Evolutionary conservation across 1,140 invertebrate species (phyloP).

Genomic region (Brachionus koreanus): DNA sequence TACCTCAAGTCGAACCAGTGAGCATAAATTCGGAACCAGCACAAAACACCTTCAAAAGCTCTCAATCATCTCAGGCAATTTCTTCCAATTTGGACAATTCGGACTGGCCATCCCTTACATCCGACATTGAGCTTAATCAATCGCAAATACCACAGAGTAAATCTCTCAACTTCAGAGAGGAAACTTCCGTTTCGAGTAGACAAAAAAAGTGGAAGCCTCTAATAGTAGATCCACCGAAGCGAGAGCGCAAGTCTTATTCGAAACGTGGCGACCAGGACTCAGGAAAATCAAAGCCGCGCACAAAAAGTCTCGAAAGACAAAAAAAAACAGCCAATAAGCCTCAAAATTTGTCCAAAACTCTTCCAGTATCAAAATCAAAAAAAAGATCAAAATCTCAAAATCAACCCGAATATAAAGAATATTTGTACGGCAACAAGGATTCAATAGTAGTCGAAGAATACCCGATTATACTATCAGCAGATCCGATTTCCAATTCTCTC

Average conservation of each 20-base stretch:
- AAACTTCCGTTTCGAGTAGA: not conserved
- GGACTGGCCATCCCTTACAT: conserved; percentile 27
- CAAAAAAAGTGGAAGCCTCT: conserved; percentile 31
- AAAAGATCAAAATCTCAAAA: conserved; percentile 33
- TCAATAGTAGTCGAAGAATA: conserved; percentile 32
- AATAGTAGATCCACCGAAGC: not conserved
- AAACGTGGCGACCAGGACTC: not conserved
- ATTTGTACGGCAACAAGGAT: conserved; percentile 37
- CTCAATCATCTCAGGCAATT: not conserved
- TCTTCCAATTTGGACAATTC: conserved; percentile 8
- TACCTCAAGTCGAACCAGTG: conserved; percentile 5
- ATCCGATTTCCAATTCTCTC: not conserved
- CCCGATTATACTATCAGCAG: conserved; percentile 30
- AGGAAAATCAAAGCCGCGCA: not conserved
- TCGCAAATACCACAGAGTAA: not conserved
- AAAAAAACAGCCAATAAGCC: not conserved
- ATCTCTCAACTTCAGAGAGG: conserved; percentile 9
- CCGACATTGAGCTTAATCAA: not conserved
- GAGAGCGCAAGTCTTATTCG: not conserved
- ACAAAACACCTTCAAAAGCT: not conserved
- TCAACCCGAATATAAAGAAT: conserved; percentile 18
- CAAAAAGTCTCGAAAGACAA: conserved; percentile 16
- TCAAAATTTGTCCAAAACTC: not conserved
- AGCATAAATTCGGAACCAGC: not conserved
- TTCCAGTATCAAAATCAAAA: not conserved